Conservation (phyloP, 2,888 invertebrate species). For the Aporophyla nigra region DNA sequence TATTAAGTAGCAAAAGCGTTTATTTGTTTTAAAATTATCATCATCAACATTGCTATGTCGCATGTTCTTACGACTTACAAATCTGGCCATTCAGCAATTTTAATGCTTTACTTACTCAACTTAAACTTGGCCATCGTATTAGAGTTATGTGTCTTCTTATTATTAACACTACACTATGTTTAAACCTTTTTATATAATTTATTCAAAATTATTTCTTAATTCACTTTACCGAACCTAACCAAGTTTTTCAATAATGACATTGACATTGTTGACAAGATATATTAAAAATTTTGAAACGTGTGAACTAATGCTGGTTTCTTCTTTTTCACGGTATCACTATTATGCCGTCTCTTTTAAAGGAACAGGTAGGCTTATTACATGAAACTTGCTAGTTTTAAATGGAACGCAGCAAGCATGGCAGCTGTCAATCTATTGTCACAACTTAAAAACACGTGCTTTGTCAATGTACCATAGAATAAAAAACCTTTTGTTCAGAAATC, state of each 20-base stretch:
- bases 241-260: constrained; percentile 15
- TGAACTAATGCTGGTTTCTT: neutral
- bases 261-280: constrained; percentile 6
- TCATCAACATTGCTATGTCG: neutral
- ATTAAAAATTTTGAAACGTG: neutral
- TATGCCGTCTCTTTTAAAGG: neutral
- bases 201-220: neutral
- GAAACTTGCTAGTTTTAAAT: neutral
- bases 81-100: neutral
- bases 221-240: constrained; percentile 44
- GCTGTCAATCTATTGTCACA: constrained; percentile 43
- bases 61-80: constrained; percentile 2
- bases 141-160: constrained; percentile 15
- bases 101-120: constrained; percentile 80
- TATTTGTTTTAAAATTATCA: neutral
- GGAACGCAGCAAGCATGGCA: constrained; percentile 40
- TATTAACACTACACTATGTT: constrained; percentile 15
- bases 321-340: fast-evolving
- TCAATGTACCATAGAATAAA: constrained; percentile 18
- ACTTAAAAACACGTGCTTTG: constrained; percentile 51
- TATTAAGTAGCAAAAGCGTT: neutral
- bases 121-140: constrained; percentile 84
- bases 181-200: neutral
- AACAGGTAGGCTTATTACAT: neutral
- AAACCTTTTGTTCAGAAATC: constrained; percentile 14